Percentiles rank a stretch among this genome's conserved stretches.
Evolutionary conservation across 2,113 vertebrate species (phyloP).

Genomic region (Spheniscus mendiculus): DNA sequence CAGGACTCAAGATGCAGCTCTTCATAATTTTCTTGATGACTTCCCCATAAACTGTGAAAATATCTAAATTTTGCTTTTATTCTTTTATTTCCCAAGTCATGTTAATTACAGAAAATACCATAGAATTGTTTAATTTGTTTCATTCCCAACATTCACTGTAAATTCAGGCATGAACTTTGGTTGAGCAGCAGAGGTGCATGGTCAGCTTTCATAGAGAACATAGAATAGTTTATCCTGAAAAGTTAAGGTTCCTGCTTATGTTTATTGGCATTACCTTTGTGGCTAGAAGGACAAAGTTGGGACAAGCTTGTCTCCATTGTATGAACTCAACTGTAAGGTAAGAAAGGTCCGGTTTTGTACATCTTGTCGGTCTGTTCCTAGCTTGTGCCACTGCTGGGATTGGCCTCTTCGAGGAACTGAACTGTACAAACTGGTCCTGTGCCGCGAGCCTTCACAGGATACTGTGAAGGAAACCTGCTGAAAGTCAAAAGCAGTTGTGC

Average conservation of each 20-base stretch:
- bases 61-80: not conserved
- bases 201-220: not conserved
- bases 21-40: not conserved
- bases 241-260: not conserved
- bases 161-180: not conserved
- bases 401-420: not conserved
- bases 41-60: not conserved
- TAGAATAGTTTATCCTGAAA: not conserved
- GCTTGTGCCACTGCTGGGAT: not conserved
- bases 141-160: not conserved
- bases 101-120: not conserved
- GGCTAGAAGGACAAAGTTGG: not conserved
- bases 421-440: not conserved
- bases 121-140: not conserved
- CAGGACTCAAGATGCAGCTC: not conserved
- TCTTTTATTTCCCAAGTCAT: not conserved
- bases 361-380: not conserved
- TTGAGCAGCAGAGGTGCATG: not conserved
- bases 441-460: not conserved
- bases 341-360: not conserved
- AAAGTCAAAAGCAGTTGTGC: too few species aligned
- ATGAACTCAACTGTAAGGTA: not conserved
- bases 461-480: not conserved
- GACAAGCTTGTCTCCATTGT: not conserved
- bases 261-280: not conserved